Percentiles rank a stretch among this genome's conserved stretches.
phyloP scores from a whole-genome alignment of 2,113 vertebrate species.

The Bucco capensis region DNA sequence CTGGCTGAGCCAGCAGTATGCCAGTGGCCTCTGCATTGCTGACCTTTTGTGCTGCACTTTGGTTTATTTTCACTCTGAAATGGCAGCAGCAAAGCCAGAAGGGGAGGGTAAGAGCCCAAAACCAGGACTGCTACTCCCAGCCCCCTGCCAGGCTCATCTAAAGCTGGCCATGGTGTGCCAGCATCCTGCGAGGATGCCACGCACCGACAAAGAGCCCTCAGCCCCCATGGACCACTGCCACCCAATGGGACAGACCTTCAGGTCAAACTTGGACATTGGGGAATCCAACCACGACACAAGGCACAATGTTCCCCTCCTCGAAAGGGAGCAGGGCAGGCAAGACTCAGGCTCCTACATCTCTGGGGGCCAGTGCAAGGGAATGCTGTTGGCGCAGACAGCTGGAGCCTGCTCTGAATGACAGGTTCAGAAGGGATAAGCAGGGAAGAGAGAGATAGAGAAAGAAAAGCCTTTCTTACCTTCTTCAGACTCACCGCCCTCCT shows the following conservation, averaged over 20 bases:
- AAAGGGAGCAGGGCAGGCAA: neutral
- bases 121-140: neutral
- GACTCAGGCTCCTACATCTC: neutral
- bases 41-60: slow-evolving; percentile 9
- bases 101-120: neutral
- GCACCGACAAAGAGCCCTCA: neutral
- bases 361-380: neutral
- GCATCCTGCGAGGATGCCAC: neutral
- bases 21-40: neutral
- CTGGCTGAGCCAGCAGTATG: neutral
- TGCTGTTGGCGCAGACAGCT: neutral
- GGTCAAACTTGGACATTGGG: neutral
- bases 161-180: rapidly evolving
- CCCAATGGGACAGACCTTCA: neutral
- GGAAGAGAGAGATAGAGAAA: neutral
- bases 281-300: neutral
- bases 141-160: neutral
- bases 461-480: slow-evolving; percentile 82
- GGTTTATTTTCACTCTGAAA: slow-evolving; percentile 5
- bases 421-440: neutral
- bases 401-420: neutral
- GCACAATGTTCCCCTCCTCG: neutral
- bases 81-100: neutral
- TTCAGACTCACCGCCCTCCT: slow-evolving; percentile 64
- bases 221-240: neutral